Evolutionary conservation across 1,140 invertebrate species (phyloP).

Genomic region (Drosophila albomicans): DNA sequence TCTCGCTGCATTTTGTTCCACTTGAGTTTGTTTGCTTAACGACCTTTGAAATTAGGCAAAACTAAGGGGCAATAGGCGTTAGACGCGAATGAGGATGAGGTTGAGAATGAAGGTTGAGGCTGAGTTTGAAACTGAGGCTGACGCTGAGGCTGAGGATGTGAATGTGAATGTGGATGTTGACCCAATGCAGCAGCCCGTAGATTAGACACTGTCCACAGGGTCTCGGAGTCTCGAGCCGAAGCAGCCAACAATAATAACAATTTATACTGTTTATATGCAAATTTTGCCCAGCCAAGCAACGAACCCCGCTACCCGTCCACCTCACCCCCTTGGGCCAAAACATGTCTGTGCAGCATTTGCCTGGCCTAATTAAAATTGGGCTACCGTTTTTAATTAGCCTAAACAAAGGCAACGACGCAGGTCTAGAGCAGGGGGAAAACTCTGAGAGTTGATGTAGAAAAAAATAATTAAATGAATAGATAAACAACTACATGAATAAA

Average conservation of each 20-base stretch:
- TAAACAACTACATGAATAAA: too few species aligned
- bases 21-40: conserved; percentile 85
- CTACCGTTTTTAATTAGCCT: conserved; percentile 71
- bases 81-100: conserved; percentile 17
- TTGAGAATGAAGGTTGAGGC: not conserved
- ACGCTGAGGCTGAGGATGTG: not conserved
- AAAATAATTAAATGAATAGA: too few species aligned
- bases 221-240: conserved; percentile 14
- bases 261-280: conserved; percentile 81
- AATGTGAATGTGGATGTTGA: conserved; percentile 23
- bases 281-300: conserved; percentile 31
- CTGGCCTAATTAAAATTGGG: conserved; percentile 78
- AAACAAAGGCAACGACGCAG: conserved; percentile 14
- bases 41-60: conserved; percentile 84
- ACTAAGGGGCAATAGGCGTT: conserved; percentile 74
- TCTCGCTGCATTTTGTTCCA: conserved; percentile 78
- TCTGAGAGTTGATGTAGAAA: too few species aligned
- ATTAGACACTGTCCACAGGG: conserved; percentile 48
- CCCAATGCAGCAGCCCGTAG: conserved; percentile 50
- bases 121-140: not conserved
- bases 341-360: conserved; percentile 55
- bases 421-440: not conserved
- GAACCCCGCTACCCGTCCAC: conserved; percentile 15
- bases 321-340: too few species aligned
- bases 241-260: conserved; percentile 55